Base-by-base conservation (phyloP, 2,888 invertebrate genomes). In the Leucophenga maculata region DNA sequence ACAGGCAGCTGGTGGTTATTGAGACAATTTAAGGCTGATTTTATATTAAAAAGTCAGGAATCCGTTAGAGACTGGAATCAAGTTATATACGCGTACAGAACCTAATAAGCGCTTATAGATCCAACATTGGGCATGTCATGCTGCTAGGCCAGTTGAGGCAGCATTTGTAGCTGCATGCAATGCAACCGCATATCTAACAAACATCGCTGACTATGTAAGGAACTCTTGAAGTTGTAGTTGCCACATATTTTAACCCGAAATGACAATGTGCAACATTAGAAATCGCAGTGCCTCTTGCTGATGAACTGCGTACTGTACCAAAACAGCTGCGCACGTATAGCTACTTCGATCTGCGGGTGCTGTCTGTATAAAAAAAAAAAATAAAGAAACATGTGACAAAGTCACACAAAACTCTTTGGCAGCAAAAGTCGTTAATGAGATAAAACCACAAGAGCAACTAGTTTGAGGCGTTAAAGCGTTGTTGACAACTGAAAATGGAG, bases 371-470 rank as follows among this genome's bases (percentile, higher is more conserved):
- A 39, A 8, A 39, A 39, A 39, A 39, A 39, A 39, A 39, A 8
- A 39, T 6, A 8, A 6, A 39, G 39, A 39, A 22, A 4, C 57
- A 57, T 57, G 57, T 57, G 57, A 26, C 57, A 57, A 26, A 18
- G 20, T 22, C 31, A 9, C 55, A 16, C 46, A 13, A 14, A n/a
- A 46, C 46, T 46, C 14, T 18, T 11, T 20, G 55, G 55, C 55
- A 20, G 26, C 57, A 3, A 39, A 26, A 57, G 26, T 57, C 57
- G 57, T 22, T 57, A 57, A 57, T 57, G 57, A 57, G 57, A 22
- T 57, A 57, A 57, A 57, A 57, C 26, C 26, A 57, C 57, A 50
- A 50, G 50, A 50, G 50, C 50, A 50, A 50, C 50, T n/a, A 18
- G 50, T 50, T 50, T 50, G n/a, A 50, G 39, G 39, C 11, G 39